These are phyloP conservation scores for Aphidius colemani DNA, from an alignment of 2,888 invertebrate genomes.

Conservation along the genomic window DNA sequence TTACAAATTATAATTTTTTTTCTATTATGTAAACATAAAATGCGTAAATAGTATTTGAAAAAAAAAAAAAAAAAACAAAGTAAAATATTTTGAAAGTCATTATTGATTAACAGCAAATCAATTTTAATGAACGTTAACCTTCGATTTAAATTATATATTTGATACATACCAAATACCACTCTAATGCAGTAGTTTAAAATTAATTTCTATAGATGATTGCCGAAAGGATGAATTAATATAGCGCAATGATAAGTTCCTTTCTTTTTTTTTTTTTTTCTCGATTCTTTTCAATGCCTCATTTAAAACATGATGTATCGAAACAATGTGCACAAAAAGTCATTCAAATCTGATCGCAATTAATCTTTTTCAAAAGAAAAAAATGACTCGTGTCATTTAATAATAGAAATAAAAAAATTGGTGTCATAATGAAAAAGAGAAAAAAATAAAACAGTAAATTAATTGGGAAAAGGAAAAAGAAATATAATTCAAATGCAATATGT, in stretches of 20 bases:
- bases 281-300: conserved; percentile 1
- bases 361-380: not conserved
- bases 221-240: conserved; percentile 20
- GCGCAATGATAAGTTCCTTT: conserved; percentile 10
- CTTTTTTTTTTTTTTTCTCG: conserved; percentile 3
- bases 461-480: not conserved
- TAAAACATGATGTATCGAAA: conserved; percentile 12
- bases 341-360: conserved; percentile 12
- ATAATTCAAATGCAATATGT: not conserved
- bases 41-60: not conserved
- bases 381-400: too few relatives aligned
- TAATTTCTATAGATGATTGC: conserved; percentile 15
- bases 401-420: too few relatives aligned
- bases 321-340: not conserved
- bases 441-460: too few relatives aligned
- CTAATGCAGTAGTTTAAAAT: conserved; percentile 15
- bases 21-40: too few relatives aligned
- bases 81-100: conserved; percentile 28
- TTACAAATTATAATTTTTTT: too few relatives aligned
- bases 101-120: conserved; percentile 21
- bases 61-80: conserved; percentile 3
- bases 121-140: conserved; percentile 19
- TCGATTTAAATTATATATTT: not conserved
- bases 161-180: not conserved
- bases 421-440: too few relatives aligned